These are phyloP conservation scores for Hippolais icterina DNA, from an alignment of 2,113 vertebrate genomes.

Conservation along the genomic window DNA sequence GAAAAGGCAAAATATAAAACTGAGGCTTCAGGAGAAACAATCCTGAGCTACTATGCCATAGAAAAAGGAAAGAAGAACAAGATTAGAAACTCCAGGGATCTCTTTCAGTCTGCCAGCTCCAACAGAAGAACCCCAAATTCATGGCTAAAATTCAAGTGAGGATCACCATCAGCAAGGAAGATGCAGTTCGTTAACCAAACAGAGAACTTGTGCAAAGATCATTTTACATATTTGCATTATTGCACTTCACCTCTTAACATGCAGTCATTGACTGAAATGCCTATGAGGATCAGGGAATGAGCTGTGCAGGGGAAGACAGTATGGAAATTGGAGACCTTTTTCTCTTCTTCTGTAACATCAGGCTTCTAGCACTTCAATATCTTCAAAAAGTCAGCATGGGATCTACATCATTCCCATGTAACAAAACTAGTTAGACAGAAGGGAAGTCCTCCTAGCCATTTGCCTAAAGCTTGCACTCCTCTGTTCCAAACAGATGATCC, in stretches of 20 bases:
- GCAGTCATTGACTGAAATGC: neutral
- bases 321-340: neutral
- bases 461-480: neutral
- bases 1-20: neutral
- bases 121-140: neutral
- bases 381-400: neutral
- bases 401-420: neutral
- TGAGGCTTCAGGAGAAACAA: neutral
- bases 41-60: neutral
- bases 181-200: neutral
- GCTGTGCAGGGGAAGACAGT: neutral
- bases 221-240: neutral
- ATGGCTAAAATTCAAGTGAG: neutral
- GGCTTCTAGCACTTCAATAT: neutral
- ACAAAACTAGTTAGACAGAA: neutral
- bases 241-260: neutral
- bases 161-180: neutral
- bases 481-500: neutral
- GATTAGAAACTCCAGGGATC: neutral
- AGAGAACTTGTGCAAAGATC: neutral
- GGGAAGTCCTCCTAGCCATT: neutral
- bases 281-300: neutral
- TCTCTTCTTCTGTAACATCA: neutral
- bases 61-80: neutral
- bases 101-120: neutral